phyloP scores from a whole-genome alignment of 2,797 vertebrate genomes.

The Myotis daubentonii region DNA sequence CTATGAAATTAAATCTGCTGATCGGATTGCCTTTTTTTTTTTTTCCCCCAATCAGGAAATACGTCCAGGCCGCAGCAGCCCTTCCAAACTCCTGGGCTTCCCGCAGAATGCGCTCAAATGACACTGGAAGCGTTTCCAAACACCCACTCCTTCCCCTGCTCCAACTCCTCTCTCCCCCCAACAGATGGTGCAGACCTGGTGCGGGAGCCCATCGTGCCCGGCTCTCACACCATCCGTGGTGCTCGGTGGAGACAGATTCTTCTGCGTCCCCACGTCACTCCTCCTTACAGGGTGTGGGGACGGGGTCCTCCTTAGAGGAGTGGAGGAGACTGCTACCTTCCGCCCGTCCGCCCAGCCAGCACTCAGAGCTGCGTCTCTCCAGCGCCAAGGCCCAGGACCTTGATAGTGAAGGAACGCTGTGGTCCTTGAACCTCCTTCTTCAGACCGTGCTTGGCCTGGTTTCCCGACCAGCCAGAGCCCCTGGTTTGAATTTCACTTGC shows the following conservation, averaged over 20 bases:
- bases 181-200: slow-evolving; percentile 29
- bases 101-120: slow-evolving; percentile 69
- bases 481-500: background rate
- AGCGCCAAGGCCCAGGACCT: background rate
- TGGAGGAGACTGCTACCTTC: no score
- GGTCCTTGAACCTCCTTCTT: background rate
- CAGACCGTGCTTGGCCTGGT: background rate
- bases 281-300: background rate
- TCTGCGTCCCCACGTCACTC: background rate
- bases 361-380: background rate
- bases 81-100: slow-evolving; percentile 77
- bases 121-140: slow-evolving; percentile 74
- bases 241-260: background rate
- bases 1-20: slow-evolving; percentile 62
- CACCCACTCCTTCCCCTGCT: slow-evolving; percentile 49
- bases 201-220: background rate
- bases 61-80: slow-evolving; percentile 13
- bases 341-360: rapidly evolving
- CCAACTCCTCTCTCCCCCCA: slow-evolving; percentile 49
- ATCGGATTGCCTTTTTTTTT: slow-evolving; percentile 48
- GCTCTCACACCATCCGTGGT: background rate
- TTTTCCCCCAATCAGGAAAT: slow-evolving; percentile 72
- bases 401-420: background rate
- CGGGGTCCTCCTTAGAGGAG: background rate
- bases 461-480: background rate